phyloP scores from a whole-genome alignment of 2,113 vertebrate genomes.

The Esox niger region DNA sequence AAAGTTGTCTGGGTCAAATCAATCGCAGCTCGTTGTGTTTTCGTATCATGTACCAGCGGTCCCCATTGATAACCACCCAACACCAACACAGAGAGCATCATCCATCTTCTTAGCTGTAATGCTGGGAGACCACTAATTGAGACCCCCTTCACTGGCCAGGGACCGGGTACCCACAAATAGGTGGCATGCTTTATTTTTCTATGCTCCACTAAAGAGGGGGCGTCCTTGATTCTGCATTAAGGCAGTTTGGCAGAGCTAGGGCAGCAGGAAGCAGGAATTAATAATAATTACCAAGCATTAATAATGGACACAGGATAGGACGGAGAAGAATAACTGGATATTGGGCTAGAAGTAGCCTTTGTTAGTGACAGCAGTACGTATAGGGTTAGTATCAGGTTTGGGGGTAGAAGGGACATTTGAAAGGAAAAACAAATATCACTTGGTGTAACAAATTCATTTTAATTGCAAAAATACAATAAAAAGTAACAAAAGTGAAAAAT shows the following conservation, averaged over 20 bases:
- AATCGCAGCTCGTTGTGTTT: constrained; percentile 44
- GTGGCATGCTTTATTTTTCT: constrained; percentile 52
- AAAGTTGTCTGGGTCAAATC: constrained; percentile 43
- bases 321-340: background rate
- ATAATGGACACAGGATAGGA: constrained; percentile 29
- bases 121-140: constrained; percentile 62
- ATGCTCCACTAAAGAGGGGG: constrained; percentile 37
- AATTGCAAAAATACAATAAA: constrained; percentile 34
- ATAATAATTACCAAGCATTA: constrained; percentile 31
- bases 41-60: constrained; percentile 59
- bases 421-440: constrained; percentile 25
- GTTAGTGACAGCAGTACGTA: background rate
- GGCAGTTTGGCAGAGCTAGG: constrained; percentile 37
- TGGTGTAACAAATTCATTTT: constrained; percentile 35
- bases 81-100: constrained; percentile 60
- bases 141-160: constrained; percentile 38
- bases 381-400: background rate
- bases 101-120: constrained; percentile 58
- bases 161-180: constrained; percentile 56
- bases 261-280: constrained; percentile 29
- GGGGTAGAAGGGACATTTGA: background rate
- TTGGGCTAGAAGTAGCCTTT: constrained; percentile 10
- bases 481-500: background rate
- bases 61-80: constrained; percentile 68
- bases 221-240: constrained; percentile 41